Base-by-base conservation (phyloP, 2,888 invertebrate species). In the Mesorhabditis belari region DNA sequence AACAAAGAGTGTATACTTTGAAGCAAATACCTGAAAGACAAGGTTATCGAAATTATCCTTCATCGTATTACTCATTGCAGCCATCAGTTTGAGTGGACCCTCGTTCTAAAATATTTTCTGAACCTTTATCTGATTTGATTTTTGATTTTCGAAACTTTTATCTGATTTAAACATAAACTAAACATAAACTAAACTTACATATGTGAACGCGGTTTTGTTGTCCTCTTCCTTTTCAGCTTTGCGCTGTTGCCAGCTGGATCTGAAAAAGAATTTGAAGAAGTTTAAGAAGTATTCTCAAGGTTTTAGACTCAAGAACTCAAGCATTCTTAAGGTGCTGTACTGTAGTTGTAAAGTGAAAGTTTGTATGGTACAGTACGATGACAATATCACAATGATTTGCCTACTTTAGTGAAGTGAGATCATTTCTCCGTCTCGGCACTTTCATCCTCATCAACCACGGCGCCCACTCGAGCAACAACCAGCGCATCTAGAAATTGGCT, bases 391-490 rank as follows among this genome's bases (percentile, higher is more conserved):
- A n/a, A n/a, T n/a, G n/a, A n/a, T n/a, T n/a, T n/a, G n/a, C n/a
- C 6, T 71, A 60, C 25, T 62, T 64, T 49, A 76, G 27, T 1
- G 73, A 73, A 17, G 56, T 53, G 4, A 68, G 23, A 25, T 62
- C 74, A 58, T 72, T 71, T 12, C 63, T 66, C 35, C 69, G 24
- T 19, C 67, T 66, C 4, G 77, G 77, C 55, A 69, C 67, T 28
- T 74, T 69, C 61, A 77, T 76, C 29, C 74, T 56, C 25, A 77
- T 61, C 5, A 77, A 9, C 67, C 69, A 77, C 2, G 77, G 75
- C 1, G 72, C 67, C 71, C 73, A 73, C 55, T 77, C 75, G 5
- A 77, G 64, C 0, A 77, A 67, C 5, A 77, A 58, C 49, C 68
- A 75, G 2, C 77, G 61, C 73, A 74, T 73, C 77, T 77, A 57